Conservation (phyloP, 1,140 invertebrate species). For the Musca vetustissima region DNA sequence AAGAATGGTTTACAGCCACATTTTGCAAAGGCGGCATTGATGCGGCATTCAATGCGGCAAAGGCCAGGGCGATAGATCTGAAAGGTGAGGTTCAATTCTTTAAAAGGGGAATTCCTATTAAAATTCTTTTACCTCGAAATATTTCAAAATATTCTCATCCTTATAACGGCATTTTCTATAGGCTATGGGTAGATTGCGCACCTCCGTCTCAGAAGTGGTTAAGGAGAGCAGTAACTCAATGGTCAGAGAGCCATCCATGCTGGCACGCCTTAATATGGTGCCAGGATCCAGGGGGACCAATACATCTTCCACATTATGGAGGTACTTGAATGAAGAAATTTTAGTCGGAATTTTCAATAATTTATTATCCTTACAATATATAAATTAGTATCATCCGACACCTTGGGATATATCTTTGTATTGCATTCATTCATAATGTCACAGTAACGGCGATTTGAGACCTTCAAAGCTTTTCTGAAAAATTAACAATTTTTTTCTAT, state of each 20-base stretch:
- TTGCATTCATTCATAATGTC: slow-evolving; percentile 27
- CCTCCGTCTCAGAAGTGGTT: slow-evolving; percentile 39
- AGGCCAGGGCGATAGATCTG: slow-evolving; percentile 44
- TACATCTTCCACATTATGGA: slow-evolving; percentile 45
- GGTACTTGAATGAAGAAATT: slow-evolving; percentile 31
- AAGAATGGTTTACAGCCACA: slow-evolving; percentile 50
- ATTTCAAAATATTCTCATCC: slow-evolving; percentile 41
- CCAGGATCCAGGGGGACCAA: slow-evolving; percentile 37
- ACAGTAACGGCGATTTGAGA: slow-evolving; percentile 10
- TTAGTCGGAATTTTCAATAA: too few species aligned
- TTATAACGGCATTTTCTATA: slow-evolving; percentile 49
- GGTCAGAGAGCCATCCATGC: slow-evolving; percentile 31
- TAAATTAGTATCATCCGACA: not conserved
- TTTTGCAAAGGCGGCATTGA: slow-evolving; percentile 34
- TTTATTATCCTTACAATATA: slow-evolving; percentile 17
- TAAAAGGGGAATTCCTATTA: not conserved
- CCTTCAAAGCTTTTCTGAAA: slow-evolving; percentile 23
- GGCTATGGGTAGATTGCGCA: slow-evolving; percentile 40
- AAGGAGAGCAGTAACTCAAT: slow-evolving; percentile 35
- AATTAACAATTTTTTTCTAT: too few species aligned
- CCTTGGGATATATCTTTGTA: slow-evolving; percentile 26
- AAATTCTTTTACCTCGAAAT: slow-evolving; percentile 38
- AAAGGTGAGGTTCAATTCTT: not conserved
- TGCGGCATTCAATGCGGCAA: slow-evolving; percentile 48
- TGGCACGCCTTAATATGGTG: slow-evolving; percentile 32